Base-by-base conservation (phyloP, 2,113 vertebrate genomes). In the Pelecanus crispus region DNA sequence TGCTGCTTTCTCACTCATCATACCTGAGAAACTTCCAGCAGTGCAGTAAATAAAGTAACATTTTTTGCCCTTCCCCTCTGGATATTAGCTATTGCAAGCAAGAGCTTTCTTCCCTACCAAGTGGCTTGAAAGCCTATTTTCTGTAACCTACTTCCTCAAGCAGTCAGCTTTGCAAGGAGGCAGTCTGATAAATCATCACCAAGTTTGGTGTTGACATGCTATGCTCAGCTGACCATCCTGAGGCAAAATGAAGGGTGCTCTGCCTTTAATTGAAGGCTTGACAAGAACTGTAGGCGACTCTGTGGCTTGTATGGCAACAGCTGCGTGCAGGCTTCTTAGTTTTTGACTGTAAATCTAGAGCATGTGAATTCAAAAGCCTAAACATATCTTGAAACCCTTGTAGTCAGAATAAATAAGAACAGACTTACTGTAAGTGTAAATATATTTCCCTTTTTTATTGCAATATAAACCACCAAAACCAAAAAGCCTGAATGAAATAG, bases 231-330 rank as follows among this genome's bases (percentile, higher is more conserved):
- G 92, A 94, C 94, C 53, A 38, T 85, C 86, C 89, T 1, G 13
- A 92, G 79, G 87, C 89, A 62, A 81, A 86, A 74, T 34, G 74
- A 68, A 66, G 66, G 81, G 55, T 85, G 91, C 88, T 95, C 84
- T 94, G 94, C 89, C 92, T 96, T 96, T 89, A 95, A 95, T 17
- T 93, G 92, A 86, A 94, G 91, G 78, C 94, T 96, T 82, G 66
- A 89, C 83, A 18, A 87, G 78, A 95, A 47, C 71, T 2, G 91
- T 96, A 53, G 96, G 95, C 72, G 93, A 92, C 61, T 92, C 45
- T 84, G 88, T 80, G 32, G 86, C 73, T 65, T 87, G 81, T 65
- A 72, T 73, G 63, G 84, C 92, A 80, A 77, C 93, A 95, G 89
- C 92, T 97, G 94, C 74, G 93, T 90, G 78, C 95, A 95, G 90